Percentiles rank a stretch among this genome's conserved stretches.
Conservation (phyloP, 2,797 vertebrate species). For the Gymnodraco acuticeps region DNA sequence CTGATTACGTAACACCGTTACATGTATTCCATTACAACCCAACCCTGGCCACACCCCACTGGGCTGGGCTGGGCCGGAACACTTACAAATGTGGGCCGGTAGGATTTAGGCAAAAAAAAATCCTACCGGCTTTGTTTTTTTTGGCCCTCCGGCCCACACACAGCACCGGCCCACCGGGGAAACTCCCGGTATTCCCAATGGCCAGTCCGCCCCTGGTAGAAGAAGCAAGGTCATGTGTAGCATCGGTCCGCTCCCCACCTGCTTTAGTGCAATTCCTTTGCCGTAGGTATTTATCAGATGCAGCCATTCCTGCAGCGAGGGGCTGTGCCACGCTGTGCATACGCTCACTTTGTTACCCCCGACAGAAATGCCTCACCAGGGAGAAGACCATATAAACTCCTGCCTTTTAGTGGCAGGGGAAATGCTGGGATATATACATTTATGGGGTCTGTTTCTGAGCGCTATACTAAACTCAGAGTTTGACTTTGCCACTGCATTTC, state of each 20-base stretch:
- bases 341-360: constrained; percentile 76
- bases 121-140: too few species aligned
- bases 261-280: constrained; percentile 65
- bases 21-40: too few species aligned
- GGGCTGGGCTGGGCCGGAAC: too few species aligned
- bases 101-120: too few species aligned
- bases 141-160: too few species aligned
- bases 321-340: constrained; percentile 66
- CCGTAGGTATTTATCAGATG: constrained; percentile 71
- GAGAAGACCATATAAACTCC: constrained; percentile 78
- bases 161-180: too few species aligned
- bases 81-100: too few species aligned
- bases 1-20: too few species aligned
- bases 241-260: constrained; percentile 57
- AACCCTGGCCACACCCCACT: too few species aligned
- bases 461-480: constrained; percentile 68
- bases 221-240: constrained; percentile 66
- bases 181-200: too few species aligned
- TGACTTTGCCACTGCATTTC: constrained; percentile 65
- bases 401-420: constrained; percentile 73
- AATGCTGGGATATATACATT: constrained; percentile 73
- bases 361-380: constrained; percentile 76
- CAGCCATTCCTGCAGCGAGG: constrained; percentile 59
- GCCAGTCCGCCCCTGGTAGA: too few species aligned
- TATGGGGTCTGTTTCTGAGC: constrained; percentile 60